phyloP scores from a whole-genome alignment of 2,888 invertebrate genomes.

The Axea sp. region DNA sequence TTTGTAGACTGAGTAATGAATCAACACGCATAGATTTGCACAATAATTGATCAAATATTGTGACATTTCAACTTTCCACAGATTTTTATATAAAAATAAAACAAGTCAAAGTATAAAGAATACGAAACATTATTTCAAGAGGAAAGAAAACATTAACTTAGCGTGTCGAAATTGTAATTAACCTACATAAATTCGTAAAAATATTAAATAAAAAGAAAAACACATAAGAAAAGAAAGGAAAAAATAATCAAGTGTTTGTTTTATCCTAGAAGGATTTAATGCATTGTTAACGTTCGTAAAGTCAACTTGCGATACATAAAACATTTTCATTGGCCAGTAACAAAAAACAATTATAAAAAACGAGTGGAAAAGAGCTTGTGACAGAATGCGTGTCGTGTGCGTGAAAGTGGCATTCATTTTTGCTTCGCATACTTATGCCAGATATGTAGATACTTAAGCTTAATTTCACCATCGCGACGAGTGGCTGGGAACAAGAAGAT shows the following conservation, averaged over 20 bases:
- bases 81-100: neutral
- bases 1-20: no score
- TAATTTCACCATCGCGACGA: conserved; percentile 56
- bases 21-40: no score
- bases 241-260: conserved; percentile 31
- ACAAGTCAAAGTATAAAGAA: neutral
- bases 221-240: neutral
- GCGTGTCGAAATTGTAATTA: conserved; percentile 46
- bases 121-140: conserved; percentile 8
- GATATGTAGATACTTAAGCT: conserved; percentile 52
- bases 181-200: conserved; percentile 18
- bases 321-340: conserved; percentile 14
- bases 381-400: conserved; percentile 31
- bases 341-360: conserved; percentile 21
- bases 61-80: neutral
- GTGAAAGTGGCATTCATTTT: conserved; percentile 39
- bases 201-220: neutral
- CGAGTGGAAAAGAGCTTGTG: conserved; percentile 23
- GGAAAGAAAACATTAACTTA: conserved; percentile 27
- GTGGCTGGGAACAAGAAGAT: conserved; percentile 37
- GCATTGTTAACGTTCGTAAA: conserved; percentile 26
- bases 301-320: conserved; percentile 19
- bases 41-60: neutral
- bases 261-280: no score
- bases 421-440: conserved; percentile 28